Evolutionary conservation across 2,797 vertebrate species (phyloP), one percentile per base, ranked within the genome.

Genomic region (Pipistrellus pipistrellus): DNA sequence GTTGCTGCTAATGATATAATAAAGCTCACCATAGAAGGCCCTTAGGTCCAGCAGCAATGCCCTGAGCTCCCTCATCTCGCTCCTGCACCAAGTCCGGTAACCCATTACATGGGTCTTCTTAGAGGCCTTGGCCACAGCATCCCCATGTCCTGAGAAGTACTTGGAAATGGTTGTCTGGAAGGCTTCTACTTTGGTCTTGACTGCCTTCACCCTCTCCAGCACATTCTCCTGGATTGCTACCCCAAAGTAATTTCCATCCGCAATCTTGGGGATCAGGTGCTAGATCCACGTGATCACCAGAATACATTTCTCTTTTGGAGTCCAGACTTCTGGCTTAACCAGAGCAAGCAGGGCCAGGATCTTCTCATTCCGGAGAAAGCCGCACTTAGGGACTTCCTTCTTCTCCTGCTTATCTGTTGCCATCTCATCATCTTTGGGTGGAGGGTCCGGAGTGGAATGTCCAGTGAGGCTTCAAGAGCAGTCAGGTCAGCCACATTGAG

Each of bases 21-120:
- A 99, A 30, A 99, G 97, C 95, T 99, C 99, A 8, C 98, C 99
- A 25, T 99, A 99, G 97, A 99, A 99, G 64, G 99, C 98, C 46
- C 99, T 98, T 38, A 99, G 98, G 97, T 99, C 98, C 14, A 99
- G 98, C 27, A 99, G 41, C 15, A 99, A 99, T 93, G 98, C 97
- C 87, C 98, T 98, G 95, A 99, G 97, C 69, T 99, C 99, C 1
- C 92, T 98, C 97, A 35, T 99, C 99, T 88, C 98, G 98, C 85
- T 99, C 99, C 0, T 99, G 98, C 51, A 99, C 99, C 9, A 99
- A 98, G 1, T 97, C 85, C 99, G 98, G 95, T 99, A 99, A 95
- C 99, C 99, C 99, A 99, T 99, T 98, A 99, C 99, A 41, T 99
- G 99, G 2, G 98, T 99, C 0, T 99, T 99, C 97, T 99, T 99